Conservation (phyloP, 2,888 invertebrate genomes). For the Graphium colonna region DNA sequence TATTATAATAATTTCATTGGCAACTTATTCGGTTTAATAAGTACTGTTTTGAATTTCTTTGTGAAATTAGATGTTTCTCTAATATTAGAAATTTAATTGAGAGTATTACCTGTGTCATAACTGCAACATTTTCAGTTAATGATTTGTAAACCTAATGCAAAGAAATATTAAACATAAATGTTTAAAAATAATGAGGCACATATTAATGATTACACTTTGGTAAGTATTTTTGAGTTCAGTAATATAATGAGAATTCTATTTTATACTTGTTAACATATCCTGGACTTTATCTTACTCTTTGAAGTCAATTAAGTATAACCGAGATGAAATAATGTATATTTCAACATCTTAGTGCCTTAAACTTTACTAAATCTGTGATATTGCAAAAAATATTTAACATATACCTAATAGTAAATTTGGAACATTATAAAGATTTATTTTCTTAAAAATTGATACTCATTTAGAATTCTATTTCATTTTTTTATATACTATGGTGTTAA, state of each 20-base stretch:
- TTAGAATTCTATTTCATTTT: not conserved
- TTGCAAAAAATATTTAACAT: constrained; percentile 18
- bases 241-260: constrained; percentile 18
- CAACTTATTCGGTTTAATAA: constrained; percentile 13
- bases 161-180: not conserved
- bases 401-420: constrained; percentile 1
- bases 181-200: constrained; percentile 11
- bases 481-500: constrained; percentile 11
- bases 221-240: constrained; percentile 12
- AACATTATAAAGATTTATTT: constrained; percentile 11
- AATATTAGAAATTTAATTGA: constrained; percentile 4
- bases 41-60: constrained; percentile 13
- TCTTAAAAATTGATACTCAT: constrained; percentile 3
- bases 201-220: constrained; percentile 10
- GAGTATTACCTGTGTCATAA: constrained; percentile 15
- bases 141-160: not conserved
- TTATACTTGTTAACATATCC: constrained; percentile 4
- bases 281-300: not conserved
- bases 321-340: constrained; percentile 6
- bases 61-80: not conserved
- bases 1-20: constrained; percentile 7
- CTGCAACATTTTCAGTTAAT: constrained; percentile 3
- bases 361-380: constrained; percentile 56
- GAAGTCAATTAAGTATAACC: constrained; percentile 2
- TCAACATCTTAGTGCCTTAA: constrained; percentile 49